Evolutionary conservation across 1,140 invertebrate genomes (phyloP).

Genomic region (Pollicipes pollicipes): DNA sequence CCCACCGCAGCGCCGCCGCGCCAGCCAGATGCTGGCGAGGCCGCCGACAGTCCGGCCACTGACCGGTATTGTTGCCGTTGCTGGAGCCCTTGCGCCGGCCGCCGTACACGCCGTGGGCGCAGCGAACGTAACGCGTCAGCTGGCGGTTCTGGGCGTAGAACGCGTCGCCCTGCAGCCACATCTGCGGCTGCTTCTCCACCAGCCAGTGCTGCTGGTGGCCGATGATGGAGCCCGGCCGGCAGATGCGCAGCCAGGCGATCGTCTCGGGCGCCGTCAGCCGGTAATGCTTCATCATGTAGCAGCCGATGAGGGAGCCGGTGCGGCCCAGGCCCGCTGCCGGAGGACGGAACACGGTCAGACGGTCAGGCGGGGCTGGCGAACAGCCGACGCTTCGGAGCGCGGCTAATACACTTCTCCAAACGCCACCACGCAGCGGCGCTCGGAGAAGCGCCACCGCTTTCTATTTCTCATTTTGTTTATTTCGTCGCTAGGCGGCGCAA

Average conservation of each 20-base stretch:
- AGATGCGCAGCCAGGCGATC: constrained; percentile 92
- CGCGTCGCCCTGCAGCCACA: constrained; percentile 16
- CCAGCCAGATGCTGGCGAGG: no score
- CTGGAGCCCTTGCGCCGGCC: not conserved
- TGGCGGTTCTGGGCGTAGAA: not conserved
- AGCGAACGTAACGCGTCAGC: not conserved
- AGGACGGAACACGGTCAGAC: constrained; percentile 5
- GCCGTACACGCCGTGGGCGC: not conserved
- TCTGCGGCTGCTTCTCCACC: constrained; percentile 39
- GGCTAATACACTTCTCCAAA: no score
- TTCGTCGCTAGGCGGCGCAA: no score
- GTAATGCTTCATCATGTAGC: constrained; percentile 98
- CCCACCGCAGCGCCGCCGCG: no score
- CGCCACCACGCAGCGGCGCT: no score
- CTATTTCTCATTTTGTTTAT: no score
- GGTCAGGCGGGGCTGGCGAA: no score
- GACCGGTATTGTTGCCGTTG: not conserved
- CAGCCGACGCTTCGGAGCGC: no score
- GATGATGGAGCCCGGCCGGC: constrained; percentile 96
- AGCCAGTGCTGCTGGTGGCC: constrained; percentile 93
- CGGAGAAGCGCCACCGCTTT: no score
- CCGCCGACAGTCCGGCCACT: no score
- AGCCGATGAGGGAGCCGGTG: constrained; percentile 90
- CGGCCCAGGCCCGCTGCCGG: constrained; percentile 76
- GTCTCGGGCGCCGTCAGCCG: constrained; percentile 77